Percentiles rank a stretch among this genome's conserved stretches.
Evolutionary conservation across 2,113 vertebrate genomes (phyloP).

Genomic region (Hyaena hyaena): DNA sequence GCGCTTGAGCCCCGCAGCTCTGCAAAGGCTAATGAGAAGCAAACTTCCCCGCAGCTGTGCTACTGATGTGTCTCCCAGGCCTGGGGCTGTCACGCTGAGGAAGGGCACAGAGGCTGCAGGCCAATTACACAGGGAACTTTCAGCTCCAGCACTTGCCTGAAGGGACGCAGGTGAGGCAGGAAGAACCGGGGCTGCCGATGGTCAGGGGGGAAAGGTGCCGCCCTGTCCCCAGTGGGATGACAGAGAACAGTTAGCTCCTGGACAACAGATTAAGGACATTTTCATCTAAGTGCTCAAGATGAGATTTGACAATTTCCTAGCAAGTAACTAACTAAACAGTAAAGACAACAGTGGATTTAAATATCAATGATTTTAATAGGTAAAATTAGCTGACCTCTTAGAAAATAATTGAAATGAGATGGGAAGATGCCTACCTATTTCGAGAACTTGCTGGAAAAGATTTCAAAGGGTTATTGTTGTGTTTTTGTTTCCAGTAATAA

Average conservation of each 20-base stretch:
- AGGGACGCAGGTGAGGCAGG: not conserved
- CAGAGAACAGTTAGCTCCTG: not conserved
- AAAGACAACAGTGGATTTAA: conserved; percentile 61
- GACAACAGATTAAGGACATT: not conserved
- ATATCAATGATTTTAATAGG: conserved; percentile 62
- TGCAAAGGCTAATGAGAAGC: not conserved
- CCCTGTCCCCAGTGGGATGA: not conserved
- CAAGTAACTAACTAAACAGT: conserved; percentile 6
- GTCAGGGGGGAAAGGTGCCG: fast-evolving
- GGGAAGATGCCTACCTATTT: conserved; percentile 53
- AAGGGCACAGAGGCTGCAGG: not conserved
- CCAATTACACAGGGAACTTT: not conserved
- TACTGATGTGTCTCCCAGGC: not conserved
- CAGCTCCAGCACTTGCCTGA: not conserved
- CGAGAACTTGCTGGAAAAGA: conserved; percentile 54
- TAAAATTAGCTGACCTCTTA: conserved; percentile 55
- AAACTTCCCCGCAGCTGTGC: not conserved
- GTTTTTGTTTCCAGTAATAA: conserved; percentile 76
- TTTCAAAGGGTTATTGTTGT: conserved; percentile 75
- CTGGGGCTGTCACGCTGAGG: not conserved
- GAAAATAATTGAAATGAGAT: conserved; percentile 25
- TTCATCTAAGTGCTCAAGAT: not conserved
- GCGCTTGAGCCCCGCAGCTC: not conserved
- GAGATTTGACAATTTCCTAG: conserved; percentile 20
- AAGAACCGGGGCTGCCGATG: fast-evolving